Conservation (phyloP, 2,113 vertebrate genomes). For the Silurus meridionalis region DNA sequence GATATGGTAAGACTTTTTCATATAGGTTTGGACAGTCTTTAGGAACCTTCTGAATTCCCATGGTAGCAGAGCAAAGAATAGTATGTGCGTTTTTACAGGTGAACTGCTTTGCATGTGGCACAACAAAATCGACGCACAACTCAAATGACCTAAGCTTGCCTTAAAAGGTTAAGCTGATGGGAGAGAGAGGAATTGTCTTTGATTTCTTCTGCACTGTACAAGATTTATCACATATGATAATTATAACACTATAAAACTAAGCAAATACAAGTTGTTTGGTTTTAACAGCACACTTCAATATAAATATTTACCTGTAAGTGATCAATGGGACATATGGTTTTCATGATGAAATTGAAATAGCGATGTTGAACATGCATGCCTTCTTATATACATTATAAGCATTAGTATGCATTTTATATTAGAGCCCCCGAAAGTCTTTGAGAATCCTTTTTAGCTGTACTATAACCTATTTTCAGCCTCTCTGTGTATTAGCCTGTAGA, state of each 20-base stretch:
- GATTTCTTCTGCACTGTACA: neutral
- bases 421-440: conserved; percentile 31
- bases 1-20: neutral
- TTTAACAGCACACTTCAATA: neutral
- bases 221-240: neutral
- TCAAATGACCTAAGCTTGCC: neutral
- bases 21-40: no score
- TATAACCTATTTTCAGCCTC: conserved; percentile 17
- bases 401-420: neutral
- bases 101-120: conserved; percentile 11
- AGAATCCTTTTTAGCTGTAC: conserved; percentile 18
- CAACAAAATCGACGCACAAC: neutral
- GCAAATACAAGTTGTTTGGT: neutral
- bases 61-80: neutral
- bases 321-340: neutral
- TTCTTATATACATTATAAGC: neutral
- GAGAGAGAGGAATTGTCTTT: neutral
- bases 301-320: neutral
- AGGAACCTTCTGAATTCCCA: neutral
- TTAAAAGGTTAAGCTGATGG: neutral
- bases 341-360: neutral
- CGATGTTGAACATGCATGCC: neutral
- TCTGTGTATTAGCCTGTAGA: neutral
- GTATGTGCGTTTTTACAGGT: conserved; percentile 1
- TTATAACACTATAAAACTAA: neutral